Evolutionary conservation across 2,888 invertebrate species (phyloP), one percentile per base, ranked within the genome.

Genomic region (Heliconius erato): DNA sequence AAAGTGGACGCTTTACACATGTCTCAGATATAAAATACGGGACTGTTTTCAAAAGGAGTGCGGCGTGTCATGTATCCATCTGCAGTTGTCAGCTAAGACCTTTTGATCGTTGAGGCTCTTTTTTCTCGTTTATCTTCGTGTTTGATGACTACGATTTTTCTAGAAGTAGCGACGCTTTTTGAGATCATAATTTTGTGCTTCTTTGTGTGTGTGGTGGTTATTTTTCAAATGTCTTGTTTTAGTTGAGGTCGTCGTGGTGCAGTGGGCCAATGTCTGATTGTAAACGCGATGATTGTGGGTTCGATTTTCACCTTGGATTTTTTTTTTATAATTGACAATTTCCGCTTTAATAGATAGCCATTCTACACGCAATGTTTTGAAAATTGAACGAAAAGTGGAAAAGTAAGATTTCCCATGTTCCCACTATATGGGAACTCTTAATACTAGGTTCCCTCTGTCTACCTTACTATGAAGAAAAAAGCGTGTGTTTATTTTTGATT

Each of bases 1-100:
- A 89, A 85, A 89, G 87, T 91, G 92, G 94, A 89, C 91, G 91
- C 90, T 91, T 92, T 89, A 88, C 90, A 89, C 90, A 89, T 89
- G 90, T 92, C 91, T 91, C 89, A 90, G 91, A 91, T 90, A 91
- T 91, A 90, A 92, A 92, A 92, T 92, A 90, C 91, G 85, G 88
- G 88, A 89, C 88, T 91, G 91, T 94, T 92, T 92, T 91, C 91
- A 86, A 90, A 90, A 90, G 89, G 86, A 86, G 87, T 87, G 88
- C 85, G 90, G 87, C 84, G 86, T 89, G 91, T 91, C 92, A 89
- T 91, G 91, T 91, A 90, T 91, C 89, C 88, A 89, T 93, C 91
- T 88, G 84, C 91, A 88, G 90, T 91, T 91, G 92, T 91, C 90
- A 91, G 87, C 82, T 87, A 88, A 89, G 86, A 88, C 87, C 91